phyloP scores from a whole-genome alignment of 2,797 vertebrate species.

The Cirrhinus mrigala region DNA sequence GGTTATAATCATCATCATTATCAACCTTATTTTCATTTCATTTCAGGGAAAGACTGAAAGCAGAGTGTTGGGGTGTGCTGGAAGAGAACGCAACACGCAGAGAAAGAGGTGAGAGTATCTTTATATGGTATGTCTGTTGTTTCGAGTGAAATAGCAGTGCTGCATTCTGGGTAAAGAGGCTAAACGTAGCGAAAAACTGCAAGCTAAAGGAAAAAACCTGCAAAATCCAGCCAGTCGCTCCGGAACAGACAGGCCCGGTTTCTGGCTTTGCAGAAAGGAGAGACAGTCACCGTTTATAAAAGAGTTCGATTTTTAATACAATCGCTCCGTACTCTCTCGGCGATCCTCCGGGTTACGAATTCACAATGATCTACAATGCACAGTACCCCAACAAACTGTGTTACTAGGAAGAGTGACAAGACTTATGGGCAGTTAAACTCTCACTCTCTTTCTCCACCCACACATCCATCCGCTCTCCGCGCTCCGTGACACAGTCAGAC shows the following conservation, averaged over 20 bases:
- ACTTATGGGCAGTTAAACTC: slow-evolving; percentile 48
- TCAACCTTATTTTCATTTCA: neutral
- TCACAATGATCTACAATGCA: slow-evolving; percentile 44
- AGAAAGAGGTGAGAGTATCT: slow-evolving; percentile 46
- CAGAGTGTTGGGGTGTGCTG: slow-evolving; percentile 52
- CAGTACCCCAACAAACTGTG: slow-evolving; percentile 50
- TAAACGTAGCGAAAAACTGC: neutral
- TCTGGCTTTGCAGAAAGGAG: slow-evolving; percentile 14
- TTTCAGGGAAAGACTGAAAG: slow-evolving; percentile 47
- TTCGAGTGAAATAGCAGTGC: slow-evolving; percentile 42
- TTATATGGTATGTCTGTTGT: slow-evolving; percentile 32
- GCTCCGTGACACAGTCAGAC: slow-evolving; percentile 47
- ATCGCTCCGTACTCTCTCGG: slow-evolving; percentile 26
- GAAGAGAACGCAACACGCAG: slow-evolving; percentile 53
- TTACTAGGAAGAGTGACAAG: slow-evolving; percentile 19
- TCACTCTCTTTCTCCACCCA: slow-evolving; percentile 36
- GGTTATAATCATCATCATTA: slow-evolving; percentile 38
- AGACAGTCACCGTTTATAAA: slow-evolving; percentile 22
- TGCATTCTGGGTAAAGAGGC: slow-evolving; percentile 42
- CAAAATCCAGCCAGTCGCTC: slow-evolving; percentile 11
- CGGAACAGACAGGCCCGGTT: slow-evolving; percentile 15
- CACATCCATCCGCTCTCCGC: slow-evolving; percentile 37
- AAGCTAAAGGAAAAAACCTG: slow-evolving; percentile 41
- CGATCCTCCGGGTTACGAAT: slow-evolving; percentile 32
- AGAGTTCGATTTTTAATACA: slow-evolving; percentile 4